Evolutionary conservation across 2,113 vertebrate species (phyloP).

Genomic region (Sander lucioperca): DNA sequence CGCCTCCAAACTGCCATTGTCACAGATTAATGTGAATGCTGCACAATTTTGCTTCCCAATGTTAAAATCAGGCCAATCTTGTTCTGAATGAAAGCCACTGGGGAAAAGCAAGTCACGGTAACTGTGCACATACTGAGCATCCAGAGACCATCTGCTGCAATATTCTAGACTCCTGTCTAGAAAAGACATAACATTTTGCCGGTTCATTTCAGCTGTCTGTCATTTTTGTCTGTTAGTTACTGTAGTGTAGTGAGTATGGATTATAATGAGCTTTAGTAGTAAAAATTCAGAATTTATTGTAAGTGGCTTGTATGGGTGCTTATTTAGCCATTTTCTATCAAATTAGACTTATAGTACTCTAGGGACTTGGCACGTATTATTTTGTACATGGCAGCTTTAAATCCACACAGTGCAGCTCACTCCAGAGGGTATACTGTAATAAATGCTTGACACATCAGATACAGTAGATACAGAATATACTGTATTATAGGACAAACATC

Average conservation of each 20-base stretch:
- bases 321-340: background rate
- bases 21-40: conserved; percentile 41
- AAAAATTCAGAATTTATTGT: background rate
- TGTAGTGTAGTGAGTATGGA: conserved; percentile 34
- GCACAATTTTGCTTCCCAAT: conserved; percentile 18
- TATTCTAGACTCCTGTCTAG: conserved; percentile 52
- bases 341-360: background rate
- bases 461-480: conserved; percentile 39
- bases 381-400: conserved; percentile 19
- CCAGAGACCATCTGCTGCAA: conserved; percentile 68
- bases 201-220: conserved; percentile 73
- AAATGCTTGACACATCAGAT: background rate
- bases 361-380: background rate
- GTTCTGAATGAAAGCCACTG: conserved; percentile 32
- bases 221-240: conserved; percentile 44
- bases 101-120: conserved; percentile 36
- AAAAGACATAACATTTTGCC: conserved; percentile 70
- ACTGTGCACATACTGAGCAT: conserved; percentile 36
- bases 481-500: conserved; percentile 48
- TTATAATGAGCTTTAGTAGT: conserved; percentile 15
- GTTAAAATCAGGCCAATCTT: conserved; percentile 34
- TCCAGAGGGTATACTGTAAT: background rate
- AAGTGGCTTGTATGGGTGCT: background rate
- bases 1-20: conserved; percentile 4
- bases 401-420: conserved; percentile 15